Conservation (phyloP, 2,113 vertebrate genomes). For the Microcebus ravelobensis region DNA sequence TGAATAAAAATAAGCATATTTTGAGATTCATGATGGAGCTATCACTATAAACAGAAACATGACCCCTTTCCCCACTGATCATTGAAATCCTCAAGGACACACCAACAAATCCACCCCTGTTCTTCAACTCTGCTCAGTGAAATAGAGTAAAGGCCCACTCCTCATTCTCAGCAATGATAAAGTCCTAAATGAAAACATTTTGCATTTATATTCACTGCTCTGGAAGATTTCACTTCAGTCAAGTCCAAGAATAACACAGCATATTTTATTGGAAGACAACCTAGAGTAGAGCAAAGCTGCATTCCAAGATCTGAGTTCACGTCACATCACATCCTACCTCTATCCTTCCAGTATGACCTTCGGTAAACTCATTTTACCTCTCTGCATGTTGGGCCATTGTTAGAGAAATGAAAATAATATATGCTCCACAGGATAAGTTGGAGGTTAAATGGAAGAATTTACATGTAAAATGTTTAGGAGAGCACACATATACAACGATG, state of each 20-base stretch:
- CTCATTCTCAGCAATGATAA: neutral
- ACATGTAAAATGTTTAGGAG: neutral
- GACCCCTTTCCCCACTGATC: accelerated
- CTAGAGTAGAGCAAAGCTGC: neutral
- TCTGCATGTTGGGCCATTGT: neutral
- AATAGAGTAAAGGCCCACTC: neutral
- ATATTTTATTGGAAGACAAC: neutral
- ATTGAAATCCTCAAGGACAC: neutral
- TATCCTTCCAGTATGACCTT: neutral
- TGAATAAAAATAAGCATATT: neutral
- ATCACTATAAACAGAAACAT: neutral
- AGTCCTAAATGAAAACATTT: neutral
- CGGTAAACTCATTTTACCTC: neutral
- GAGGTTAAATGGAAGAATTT: neutral
- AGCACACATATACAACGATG: neutral
- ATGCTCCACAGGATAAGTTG: neutral
- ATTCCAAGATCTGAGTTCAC: neutral
- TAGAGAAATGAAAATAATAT: neutral
- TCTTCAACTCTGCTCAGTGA: neutral
- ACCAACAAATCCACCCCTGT: neutral
- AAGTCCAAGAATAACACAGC: neutral
- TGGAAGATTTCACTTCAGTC: neutral
- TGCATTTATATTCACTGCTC: neutral
- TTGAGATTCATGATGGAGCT: neutral
- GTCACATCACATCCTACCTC: neutral